Conservation (phyloP, 2,888 invertebrate species). For the Bembecia ichneumoniformis region DNA sequence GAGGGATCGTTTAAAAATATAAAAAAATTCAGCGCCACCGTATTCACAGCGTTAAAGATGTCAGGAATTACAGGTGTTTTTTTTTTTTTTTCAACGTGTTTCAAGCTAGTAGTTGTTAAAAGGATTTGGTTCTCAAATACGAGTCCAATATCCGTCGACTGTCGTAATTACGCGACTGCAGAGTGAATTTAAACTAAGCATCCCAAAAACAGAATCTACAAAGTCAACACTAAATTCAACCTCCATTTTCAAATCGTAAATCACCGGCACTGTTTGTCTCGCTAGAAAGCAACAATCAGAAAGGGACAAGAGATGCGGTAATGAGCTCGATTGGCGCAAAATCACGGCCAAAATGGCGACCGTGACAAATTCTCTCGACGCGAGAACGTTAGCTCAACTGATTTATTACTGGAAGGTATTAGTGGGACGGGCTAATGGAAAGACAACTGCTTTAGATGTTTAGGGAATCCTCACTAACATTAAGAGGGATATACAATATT, state of each 20-base stretch:
- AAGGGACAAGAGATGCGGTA: conserved; percentile 18
- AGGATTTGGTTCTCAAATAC: no score
- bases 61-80: no score
- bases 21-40: no score
- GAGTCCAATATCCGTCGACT: no score
- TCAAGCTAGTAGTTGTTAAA: no score
- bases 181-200: background rate
- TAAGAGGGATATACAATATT: no score
- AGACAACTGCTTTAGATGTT: background rate
- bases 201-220: background rate
- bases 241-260: background rate
- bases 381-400: conserved; percentile 20
- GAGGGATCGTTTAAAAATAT: no score
- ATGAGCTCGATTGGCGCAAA: conserved; percentile 48
- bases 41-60: no score
- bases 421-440: background rate
- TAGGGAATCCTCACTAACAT: no score
- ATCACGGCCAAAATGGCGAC: conserved; percentile 39
- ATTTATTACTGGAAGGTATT: conserved; percentile 14
- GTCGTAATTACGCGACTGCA: no score
- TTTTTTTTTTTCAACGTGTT: no score
- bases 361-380: conserved; percentile 23
- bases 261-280: background rate
- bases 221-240: background rate
- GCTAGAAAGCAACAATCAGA: conserved; percentile 4